Evolutionary conservation across 2,888 invertebrate species (phyloP).

Genomic region (Pycnomerus fuliginosus): DNA sequence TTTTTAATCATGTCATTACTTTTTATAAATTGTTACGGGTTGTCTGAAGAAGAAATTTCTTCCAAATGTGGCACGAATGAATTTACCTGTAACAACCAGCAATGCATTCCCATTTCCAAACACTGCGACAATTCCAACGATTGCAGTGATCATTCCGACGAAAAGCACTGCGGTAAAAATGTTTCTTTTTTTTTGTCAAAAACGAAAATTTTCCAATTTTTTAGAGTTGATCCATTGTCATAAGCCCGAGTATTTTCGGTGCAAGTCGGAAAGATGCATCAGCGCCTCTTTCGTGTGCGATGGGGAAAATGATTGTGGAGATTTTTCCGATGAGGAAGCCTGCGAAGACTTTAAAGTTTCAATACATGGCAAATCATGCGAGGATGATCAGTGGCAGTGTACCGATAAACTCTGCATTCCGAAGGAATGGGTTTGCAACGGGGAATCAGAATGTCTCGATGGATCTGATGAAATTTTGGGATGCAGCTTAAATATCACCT

Average conservation of each 20-base stretch:
- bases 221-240: conserved; percentile 41
- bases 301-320: conserved; percentile 50
- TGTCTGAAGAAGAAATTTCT: too few species aligned
- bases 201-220: conserved; percentile 15
- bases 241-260: conserved; percentile 44
- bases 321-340: conserved; percentile 50
- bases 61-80: too few species aligned
- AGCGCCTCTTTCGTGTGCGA: conserved; percentile 47
- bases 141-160: conserved; percentile 41
- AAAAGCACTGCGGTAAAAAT: conserved; percentile 40
- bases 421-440: conserved; percentile 49
- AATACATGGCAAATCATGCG: conserved; percentile 41
- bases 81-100: conserved; percentile 34
- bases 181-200: background rate
- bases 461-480: conserved; percentile 51
- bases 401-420: conserved; percentile 41
- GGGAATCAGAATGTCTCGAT: conserved; percentile 48
- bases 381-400: conserved; percentile 45
- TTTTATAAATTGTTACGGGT: too few species aligned
- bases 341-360: conserved; percentile 41
- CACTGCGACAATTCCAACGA: conserved; percentile 37
- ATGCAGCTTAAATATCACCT: conserved; percentile 53
- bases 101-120: conserved; percentile 32
- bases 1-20: too few species aligned
- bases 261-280: conserved; percentile 47